Conservation (phyloP, 2,888 invertebrate genomes). For the Pyrgus malvae region DNA sequence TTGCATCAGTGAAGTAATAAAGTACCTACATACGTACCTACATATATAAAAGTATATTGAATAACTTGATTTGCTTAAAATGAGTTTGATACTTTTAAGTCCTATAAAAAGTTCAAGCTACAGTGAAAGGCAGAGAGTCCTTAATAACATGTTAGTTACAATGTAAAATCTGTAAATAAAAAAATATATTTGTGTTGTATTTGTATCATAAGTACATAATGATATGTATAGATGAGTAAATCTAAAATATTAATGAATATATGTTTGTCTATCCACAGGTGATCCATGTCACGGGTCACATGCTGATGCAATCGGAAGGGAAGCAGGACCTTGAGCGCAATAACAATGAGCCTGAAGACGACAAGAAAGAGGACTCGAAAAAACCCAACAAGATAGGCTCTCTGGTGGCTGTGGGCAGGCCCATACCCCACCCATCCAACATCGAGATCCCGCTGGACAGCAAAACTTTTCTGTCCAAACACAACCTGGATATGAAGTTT, state of each 20-base stretch:
- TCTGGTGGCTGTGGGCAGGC: slow-evolving; percentile 89
- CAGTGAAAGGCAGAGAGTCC: too few species aligned
- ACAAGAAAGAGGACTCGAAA: slow-evolving; percentile 54
- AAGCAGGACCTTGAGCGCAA: slow-evolving; percentile 42
- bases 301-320: slow-evolving; percentile 76
- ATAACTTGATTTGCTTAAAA: too few species aligned
- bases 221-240: not conserved
- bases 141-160: too few species aligned
- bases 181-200: too few species aligned
- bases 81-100: too few species aligned
- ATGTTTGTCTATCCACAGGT: slow-evolving; percentile 81
- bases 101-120: too few species aligned
- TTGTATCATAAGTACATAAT: too few species aligned
- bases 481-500: slow-evolving; percentile 96
- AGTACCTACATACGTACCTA: too few species aligned
- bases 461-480: slow-evolving; percentile 95
- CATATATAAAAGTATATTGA: too few species aligned
- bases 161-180: too few species aligned
- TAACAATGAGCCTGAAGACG: slow-evolving; percentile 50
- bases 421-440: slow-evolving; percentile 94
- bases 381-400: slow-evolving; percentile 64
- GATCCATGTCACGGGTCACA: slow-evolving; percentile 92
- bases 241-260: not conserved
- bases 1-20: too few species aligned
- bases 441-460: slow-evolving; percentile 94